Percentiles rank a stretch among this genome's conserved stretches.
These are phyloP conservation scores for Tolmerus cingulatus DNA, from an alignment of 2,888 invertebrate species.

Conservation along the genomic window DNA sequence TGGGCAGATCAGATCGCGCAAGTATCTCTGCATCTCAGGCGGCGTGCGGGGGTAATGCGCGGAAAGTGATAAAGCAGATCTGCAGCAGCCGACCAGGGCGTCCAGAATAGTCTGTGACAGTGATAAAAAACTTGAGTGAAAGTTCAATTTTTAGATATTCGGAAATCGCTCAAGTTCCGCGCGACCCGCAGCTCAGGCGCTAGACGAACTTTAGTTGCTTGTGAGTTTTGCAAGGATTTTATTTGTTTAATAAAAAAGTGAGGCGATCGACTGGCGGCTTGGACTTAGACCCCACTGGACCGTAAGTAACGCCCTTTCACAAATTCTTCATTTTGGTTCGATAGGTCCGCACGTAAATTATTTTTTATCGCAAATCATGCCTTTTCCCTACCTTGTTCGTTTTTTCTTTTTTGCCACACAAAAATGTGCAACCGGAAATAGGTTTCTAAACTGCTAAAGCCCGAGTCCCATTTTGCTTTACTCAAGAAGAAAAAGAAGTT, in stretches of 20 bases:
- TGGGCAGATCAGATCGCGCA: not conserved
- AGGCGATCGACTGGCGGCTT: not conserved
- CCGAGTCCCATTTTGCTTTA: not conserved
- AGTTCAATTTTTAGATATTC: conserved; percentile 2
- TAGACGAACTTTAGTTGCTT: not conserved
- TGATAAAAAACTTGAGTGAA: conserved; percentile 23
- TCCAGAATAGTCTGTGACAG: conserved; percentile 33
- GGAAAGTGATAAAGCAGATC: not conserved
- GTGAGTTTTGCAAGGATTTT: not conserved
- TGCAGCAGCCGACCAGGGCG: not conserved
- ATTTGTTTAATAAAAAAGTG: not conserved
- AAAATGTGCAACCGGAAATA: not conserved
- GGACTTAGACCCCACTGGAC: not conserved
- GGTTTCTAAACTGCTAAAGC: not conserved
- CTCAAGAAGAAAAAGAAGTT: not conserved
- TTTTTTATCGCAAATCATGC: not conserved
- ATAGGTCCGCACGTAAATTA: not conserved
- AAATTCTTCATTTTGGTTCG: not conserved
- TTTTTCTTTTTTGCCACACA: not conserved
- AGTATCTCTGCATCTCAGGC: not conserved
- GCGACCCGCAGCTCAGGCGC: not conserved
- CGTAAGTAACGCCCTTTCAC: not conserved
- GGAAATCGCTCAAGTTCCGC: not conserved
- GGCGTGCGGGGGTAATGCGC: not conserved
- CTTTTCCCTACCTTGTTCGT: not conserved